Base-by-base conservation (phyloP, 2,888 invertebrate genomes). In the Anticlea derivata region DNA sequence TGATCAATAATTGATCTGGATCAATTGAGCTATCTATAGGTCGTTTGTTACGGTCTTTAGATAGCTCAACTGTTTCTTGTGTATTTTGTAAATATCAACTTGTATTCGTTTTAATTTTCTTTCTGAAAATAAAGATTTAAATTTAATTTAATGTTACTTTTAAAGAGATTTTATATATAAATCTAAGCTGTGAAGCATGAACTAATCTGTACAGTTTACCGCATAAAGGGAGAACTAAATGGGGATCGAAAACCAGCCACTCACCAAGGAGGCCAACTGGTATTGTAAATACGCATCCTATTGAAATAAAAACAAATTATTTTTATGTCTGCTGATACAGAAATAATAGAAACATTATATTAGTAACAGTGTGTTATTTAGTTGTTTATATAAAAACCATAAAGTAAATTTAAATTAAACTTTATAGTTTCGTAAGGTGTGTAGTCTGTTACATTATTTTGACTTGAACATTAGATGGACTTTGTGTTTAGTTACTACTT, bases 221-320 rank as follows among this genome's bases (percentile, higher is more conserved):
- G 65, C 61, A 55, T 43, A 66, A 67, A 58, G 38, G 61, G 39
- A 50, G 65, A 55, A 65, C 63, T 55, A 61, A 69, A 73, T 73
- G 58, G 58, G 55, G 65, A 73, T 77, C 59, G 65, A 65, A 64
- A 60, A 69, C 78, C 75, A 74, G 83, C 82, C 86, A 89, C 90
- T 90, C 89, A 90, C 90, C 89, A 88, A 77, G 57, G 86, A 84
- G 87, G 88, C 86, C 84, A 87, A 78, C 88, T 88, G 88, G 86
- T 83, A 83, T 86, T 87, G 86, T 82, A 87, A 87, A 86, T 78
- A 90, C 64, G 87, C 80, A 80, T 89, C 90, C 90, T 89, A 85
- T 81, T 82, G 66, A 77, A 84, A 86, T 81, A 82, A 77, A 88
- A 86, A 86, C 75, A 77, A 71, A 63, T 66, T 63, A 70, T 58